Evolutionary conservation across 2,888 invertebrate genomes (phyloP).

Genomic region (Synanthedon vespiformis): DNA sequence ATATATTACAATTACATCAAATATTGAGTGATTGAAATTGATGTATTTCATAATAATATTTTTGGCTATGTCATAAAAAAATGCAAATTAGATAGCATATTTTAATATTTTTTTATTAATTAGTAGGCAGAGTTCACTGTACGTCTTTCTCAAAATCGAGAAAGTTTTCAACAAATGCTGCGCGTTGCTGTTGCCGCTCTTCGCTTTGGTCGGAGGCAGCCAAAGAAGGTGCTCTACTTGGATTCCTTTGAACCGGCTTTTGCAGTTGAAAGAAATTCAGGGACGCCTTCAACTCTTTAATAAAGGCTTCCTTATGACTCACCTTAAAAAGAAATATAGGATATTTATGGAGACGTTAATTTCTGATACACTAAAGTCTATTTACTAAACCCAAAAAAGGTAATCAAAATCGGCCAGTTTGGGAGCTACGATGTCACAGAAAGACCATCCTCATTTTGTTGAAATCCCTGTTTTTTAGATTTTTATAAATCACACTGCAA

Average conservation of each 20-base stretch:
- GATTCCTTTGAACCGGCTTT: constrained; percentile 55
- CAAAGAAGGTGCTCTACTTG: constrained; percentile 48
- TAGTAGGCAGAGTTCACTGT: constrained; percentile 5
- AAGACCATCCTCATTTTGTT: too few species aligned
- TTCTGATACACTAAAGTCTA: neutral
- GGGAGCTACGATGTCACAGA: too few species aligned
- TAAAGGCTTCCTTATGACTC: constrained; percentile 63
- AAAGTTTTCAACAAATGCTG: constrained; percentile 33
- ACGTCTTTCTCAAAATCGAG: constrained; percentile 45
- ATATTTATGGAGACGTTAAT: neutral
- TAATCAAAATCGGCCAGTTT: neutral
- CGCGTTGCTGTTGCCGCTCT: constrained; percentile 19
- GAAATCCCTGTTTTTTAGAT: too few species aligned
- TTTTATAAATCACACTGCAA: too few species aligned
- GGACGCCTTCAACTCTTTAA: constrained; percentile 60
- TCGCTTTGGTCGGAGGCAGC: constrained; percentile 18
- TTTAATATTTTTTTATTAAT: too few species aligned
- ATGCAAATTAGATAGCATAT: too few species aligned
- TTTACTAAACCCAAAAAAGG: constrained; percentile 4
- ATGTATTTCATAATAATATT: too few species aligned
- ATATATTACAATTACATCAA: too few species aligned
- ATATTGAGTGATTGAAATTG: too few species aligned
- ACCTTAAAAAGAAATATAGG: constrained; percentile 42
- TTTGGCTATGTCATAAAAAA: too few species aligned
- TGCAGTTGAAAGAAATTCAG: constrained; percentile 53